Evolutionary conservation across 53 echinoderm and acorn worm species (phyloP).

Genomic region (Luidia sarsii): DNA sequence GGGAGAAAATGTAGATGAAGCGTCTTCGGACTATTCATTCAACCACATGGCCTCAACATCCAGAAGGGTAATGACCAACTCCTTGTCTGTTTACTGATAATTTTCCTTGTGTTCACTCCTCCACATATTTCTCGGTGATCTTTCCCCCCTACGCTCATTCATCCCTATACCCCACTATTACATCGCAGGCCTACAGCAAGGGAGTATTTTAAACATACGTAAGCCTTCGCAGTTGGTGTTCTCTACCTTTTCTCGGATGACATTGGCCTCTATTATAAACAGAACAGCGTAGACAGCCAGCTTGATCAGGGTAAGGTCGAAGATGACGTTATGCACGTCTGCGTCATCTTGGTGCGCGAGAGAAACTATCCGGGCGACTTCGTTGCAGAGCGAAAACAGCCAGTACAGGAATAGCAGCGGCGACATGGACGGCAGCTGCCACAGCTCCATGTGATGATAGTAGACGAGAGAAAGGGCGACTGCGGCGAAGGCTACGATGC

Average conservation of each 20-base stretch:
- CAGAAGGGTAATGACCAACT: too few species aligned
- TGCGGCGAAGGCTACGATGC: conserved; percentile 25
- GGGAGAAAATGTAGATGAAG: too few species aligned
- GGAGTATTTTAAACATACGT: background rate
- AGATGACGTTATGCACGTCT: background rate
- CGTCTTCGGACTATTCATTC: too few species aligned
- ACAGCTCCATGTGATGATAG: conserved; percentile 47
- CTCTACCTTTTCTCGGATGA: conserved; percentile 35
- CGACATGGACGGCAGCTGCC: conserved; percentile 34
- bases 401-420: conserved; percentile 12
- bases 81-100: background rate
- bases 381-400: background rate
- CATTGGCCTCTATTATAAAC: conserved; percentile 14
- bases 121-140: background rate
- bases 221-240: too few species aligned
- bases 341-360: background rate
- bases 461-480: conserved; percentile 19
- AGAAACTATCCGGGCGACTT: background rate
- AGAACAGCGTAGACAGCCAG: conserved; percentile 2
- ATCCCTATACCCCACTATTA: background rate
- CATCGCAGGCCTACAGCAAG: background rate
- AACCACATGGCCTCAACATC: too few species aligned
- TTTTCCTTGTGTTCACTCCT: background rate
- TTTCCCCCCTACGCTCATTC: too few species aligned
- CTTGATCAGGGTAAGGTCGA: conserved; percentile 17